Evolutionary conservation across 2,888 invertebrate species (phyloP), one percentile per base, ranked within the genome.

Genomic region (Rhagonycha fulva): DNA sequence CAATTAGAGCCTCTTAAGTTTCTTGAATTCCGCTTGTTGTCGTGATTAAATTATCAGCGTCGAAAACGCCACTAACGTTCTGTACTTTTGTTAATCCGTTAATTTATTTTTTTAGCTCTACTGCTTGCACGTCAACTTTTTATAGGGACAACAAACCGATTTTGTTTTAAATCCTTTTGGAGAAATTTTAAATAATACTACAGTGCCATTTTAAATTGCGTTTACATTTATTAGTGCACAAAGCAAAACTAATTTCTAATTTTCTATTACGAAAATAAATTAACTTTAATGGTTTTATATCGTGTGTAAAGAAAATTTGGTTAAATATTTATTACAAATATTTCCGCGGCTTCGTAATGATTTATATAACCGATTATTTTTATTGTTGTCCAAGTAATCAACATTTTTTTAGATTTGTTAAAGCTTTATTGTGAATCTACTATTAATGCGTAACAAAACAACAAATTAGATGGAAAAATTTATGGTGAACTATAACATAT

Each of bases 1-100:
- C 79, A 79, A 79, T 80, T 80, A 80, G 80, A 79, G 70, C 76
- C 70, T 72, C 78, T 79, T 79, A 79, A 80, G 79, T 72, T 67
- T 69, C 74, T 78, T 75, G 76, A 76, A 78, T 79, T 78, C 62
- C 63, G 12, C 69, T 70, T 74, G 76, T 74, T 69, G 77, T 72
- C 79, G 63, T 71, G 74, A 77, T 73, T 68, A 68, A 76, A 75
- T 73, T 74, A 74, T 71, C 62, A 69, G n/a, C 19, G 23, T 47
- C 23, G 14, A 69, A 47, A 47, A 23, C 24, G 47, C 47, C 19
- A 32, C n/a, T 32, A 60, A 23, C 32, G 3, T 62, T 62, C 19
- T 66, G 11, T 66, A 24, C 63, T 47, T n/a, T n/a, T 47, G n/a
- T n/a, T 47, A 47, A 47, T 47, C 47, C n/a, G 7, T 47, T 47